Evolutionary conservation across 1,140 invertebrate species (phyloP), one percentile per base, ranked within the genome.

Genomic region (Arctopsyche grandis): DNA sequence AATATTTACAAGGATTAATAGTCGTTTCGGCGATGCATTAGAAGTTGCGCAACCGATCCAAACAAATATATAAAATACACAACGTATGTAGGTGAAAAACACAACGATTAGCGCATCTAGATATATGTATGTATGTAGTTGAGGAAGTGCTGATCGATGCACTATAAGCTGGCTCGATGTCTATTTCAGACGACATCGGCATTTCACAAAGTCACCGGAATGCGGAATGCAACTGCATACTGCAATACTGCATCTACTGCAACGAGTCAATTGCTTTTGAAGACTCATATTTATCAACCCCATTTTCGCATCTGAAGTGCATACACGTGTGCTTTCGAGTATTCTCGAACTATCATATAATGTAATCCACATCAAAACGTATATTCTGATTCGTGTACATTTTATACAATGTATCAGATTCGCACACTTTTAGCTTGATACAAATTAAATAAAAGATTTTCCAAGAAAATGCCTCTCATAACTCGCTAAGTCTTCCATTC

Each of bases 1-100:
- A 66, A 66, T 66, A 66, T 66, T 66, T 66, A 66, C 24, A 29
- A 66, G 63, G 24, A 29, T 66, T 12, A 66, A 66, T 66, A 12
- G 24, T 1, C 63, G 22, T 24, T 26, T 19, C 9, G 63, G 21
- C 9, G 22, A 66, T 66, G 63, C 63, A 66, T 66, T 66, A 66
- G 24, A 10, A 22, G 21, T 66, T 66, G 24, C 63, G 63, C 63
- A 66, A 66, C 63, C 21, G n/a, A 60, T 21, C 16, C 7, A 22
- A 12, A 22, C 58, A 26, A 26, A 66, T 66, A 66, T n/a, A n/a
- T n/a, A n/a, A n/a, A 12, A 26, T 26, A 24, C 22, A 22, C 7
- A 66, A 16, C n/a, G n/a, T n/a, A 60, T 16, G 24, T 12, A 66
- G 14, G 21, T 66, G 63, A 66, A 66, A 66, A 66, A 29, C 26